Conservation (phyloP, 2,113 vertebrate species). For the Larimichthys crocea region DNA sequence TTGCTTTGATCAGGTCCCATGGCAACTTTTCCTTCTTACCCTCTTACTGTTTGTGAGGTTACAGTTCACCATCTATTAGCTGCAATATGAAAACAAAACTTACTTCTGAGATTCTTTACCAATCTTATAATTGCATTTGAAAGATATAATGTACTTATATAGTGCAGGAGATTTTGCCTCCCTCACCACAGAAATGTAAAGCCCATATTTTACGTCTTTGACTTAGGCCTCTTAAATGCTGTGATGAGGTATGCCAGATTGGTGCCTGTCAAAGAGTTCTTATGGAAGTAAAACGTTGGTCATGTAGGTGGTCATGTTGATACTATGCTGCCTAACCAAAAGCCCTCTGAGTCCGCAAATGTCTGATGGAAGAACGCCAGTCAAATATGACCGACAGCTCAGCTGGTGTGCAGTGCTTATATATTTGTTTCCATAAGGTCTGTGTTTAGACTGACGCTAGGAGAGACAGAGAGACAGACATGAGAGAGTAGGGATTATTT, state of each 20-base stretch:
- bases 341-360: constrained; percentile 1
- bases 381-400: constrained; percentile 55
- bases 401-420: constrained; percentile 14
- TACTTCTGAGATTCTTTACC: neutral
- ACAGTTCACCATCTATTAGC: constrained; percentile 27
- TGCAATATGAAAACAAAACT: neutral
- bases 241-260: neutral
- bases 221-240: neutral
- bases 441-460: constrained; percentile 57
- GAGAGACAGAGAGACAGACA: constrained; percentile 15
- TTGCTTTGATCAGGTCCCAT: constrained; percentile 62
- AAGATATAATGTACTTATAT: neutral
- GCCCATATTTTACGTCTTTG: neutral
- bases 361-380: constrained; percentile 19
- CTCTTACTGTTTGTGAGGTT: constrained; percentile 7
- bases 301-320: constrained; percentile 11
- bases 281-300: neutral
- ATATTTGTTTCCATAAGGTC: constrained; percentile 37
- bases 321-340: neutral
- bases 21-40: constrained; percentile 32
- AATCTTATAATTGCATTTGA: neutral
- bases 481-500: neutral
- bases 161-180: neutral
- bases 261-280: neutral
- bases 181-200: too few species aligned